These are phyloP conservation scores for Acrossocheilus wenchowensis DNA, from an alignment of 2,797 vertebrate species.

Conservation along the genomic window DNA sequence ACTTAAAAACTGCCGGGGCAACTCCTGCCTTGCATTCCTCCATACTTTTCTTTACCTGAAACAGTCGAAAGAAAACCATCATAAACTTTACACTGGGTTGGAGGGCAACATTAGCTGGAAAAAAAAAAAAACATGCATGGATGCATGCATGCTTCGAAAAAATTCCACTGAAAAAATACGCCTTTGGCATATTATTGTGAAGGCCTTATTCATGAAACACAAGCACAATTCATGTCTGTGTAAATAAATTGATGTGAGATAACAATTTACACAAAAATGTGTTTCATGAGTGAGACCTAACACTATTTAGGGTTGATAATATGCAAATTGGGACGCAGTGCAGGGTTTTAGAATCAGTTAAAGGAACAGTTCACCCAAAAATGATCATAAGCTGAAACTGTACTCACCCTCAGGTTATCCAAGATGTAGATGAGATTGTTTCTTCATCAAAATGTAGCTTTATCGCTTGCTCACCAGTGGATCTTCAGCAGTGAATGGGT, in stretches of 20 bases:
- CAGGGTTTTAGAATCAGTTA: neutral
- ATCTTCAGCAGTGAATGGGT: neutral
- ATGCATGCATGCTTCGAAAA: neutral
- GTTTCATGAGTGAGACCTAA: neutral
- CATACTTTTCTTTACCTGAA: slow-evolving; percentile 14
- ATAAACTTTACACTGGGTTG: neutral
- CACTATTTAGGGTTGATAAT: neutral
- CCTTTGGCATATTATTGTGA: neutral
- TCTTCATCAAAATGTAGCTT: neutral
- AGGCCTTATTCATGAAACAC: slow-evolving; percentile 1
- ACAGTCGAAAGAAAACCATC: neutral
- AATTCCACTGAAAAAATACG: neutral
- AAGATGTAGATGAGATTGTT: neutral
- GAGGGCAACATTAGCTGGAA: neutral
- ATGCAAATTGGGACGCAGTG: neutral
- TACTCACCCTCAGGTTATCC: neutral
- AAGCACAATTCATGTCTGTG: neutral
- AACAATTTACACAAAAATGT: neutral
- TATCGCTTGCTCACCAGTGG: neutral
- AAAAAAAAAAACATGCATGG: neutral
- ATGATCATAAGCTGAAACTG: neutral
- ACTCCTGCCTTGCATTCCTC: neutral
- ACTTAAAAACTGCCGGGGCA: slow-evolving; percentile 2
- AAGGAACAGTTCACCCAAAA: neutral
- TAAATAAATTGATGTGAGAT: neutral